Evolutionary conservation across 2,888 invertebrate genomes (phyloP), one percentile per base, ranked within the genome.

Genomic region (Diaphora mendica): DNA sequence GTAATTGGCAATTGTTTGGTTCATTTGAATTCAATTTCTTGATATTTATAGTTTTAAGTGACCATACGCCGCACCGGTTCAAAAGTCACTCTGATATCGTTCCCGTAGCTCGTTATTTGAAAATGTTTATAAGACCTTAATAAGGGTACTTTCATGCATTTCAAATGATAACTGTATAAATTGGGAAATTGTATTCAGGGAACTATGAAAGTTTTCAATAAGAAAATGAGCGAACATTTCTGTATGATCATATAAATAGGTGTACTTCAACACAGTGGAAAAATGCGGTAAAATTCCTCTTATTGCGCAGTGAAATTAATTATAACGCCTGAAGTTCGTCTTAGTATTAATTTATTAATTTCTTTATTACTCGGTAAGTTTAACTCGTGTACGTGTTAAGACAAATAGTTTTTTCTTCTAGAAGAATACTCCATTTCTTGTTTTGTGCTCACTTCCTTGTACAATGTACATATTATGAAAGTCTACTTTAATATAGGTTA

Each of bases 1-100:
- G 87, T 91, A 92, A 92, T 92, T 90, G 91, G 88, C 89, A 79
- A 91, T 92, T 92, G 91, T 91, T 89, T 85, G 78, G 82, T 84
- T 86, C 78, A 88, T 89, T 90, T 83, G 87, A 88, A 90, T 91
- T 88, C 84, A 87, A 88, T 89, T 87, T 89, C 85, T 85, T 87
- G 87, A 84, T 91, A 89, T 89, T 89, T 90, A 87, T 85, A 80
- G 76, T 76, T 82, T 79, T 78, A 84, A 83, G 79, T 80, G 84
- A 83, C 82, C 80, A 84, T 82, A 83, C 82, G 78, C 73, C 80
- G 77, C 82, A 79, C 73, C 80, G 77, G 85, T 86, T 81, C 83
- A 85, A 85, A 86, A 83, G 84, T 83, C 84, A 82, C 77, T 85
- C 70, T 76, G 72, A 71, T 76, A 80, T 77, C 74, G 64, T 80